Conservation (phyloP, 2,113 vertebrate species). For the Cynopterus brachyotis region DNA sequence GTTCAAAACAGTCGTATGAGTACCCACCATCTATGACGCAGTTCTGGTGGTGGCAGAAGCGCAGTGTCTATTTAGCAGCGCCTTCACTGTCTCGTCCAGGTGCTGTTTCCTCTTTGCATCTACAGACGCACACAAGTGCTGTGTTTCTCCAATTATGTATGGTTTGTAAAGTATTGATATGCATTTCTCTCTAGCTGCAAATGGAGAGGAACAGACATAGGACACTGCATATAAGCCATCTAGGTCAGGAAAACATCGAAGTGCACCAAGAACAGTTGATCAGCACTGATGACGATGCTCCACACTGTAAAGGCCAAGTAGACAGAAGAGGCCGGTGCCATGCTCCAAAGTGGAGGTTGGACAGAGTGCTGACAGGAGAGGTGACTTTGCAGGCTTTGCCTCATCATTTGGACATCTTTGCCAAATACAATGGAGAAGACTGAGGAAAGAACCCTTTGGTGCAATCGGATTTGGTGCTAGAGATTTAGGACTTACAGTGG, state of each 20-base stretch:
- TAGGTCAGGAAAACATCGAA: neutral
- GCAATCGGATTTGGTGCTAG: neutral
- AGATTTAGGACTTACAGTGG: neutral
- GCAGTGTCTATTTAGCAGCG: neutral
- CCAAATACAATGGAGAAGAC: neutral
- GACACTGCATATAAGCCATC: neutral
- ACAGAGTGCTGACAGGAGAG: neutral
- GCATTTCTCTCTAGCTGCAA: neutral
- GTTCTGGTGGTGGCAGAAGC: neutral
- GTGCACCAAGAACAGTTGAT: neutral
- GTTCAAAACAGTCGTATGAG: neutral
- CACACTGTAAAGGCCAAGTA: neutral
- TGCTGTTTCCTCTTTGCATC: neutral
- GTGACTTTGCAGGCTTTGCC: neutral
- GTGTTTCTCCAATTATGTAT: neutral
- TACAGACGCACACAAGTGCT: neutral
- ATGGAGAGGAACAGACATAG: neutral
- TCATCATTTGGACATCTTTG: neutral
- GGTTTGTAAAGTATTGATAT: neutral
- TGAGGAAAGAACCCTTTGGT: neutral
- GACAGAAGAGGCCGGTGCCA: rapidly evolving
- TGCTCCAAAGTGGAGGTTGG: neutral
- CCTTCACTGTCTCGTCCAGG: neutral
- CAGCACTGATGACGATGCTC: neutral
- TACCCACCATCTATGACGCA: neutral